Evolutionary conservation across 2,797 vertebrate genomes (phyloP), one percentile per base, ranked within the genome.

Genomic region (Myotis vivesi): DNA sequence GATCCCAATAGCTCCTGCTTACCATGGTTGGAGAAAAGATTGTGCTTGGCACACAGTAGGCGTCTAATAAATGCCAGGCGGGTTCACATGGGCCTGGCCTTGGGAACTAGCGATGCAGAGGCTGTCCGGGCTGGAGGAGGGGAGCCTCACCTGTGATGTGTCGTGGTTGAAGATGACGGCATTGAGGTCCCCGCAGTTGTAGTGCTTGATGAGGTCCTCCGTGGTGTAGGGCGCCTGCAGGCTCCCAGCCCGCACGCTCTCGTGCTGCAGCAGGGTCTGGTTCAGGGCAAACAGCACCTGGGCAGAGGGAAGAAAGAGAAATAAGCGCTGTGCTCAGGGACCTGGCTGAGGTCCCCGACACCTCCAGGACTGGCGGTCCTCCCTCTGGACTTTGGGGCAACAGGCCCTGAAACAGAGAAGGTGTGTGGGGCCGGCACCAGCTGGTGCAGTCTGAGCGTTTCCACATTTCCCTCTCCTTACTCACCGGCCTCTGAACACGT

Each of bases 201-300:
- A 99, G 96, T 99, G 98, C 71, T 99, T 99, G 98, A 99, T 98
- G 96, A 99, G 98, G 97, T 99, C 98, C 96, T 99, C 98, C 0
- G 98, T 99, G 93, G 98, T 99, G 16, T 99, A 99, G 0, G 98
- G 98, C 0, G 98, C 98, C 96, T 98, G 98, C 94, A 98, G 95
- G 69, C 98, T 99, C 33, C 98, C 98, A 0, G 98, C 98, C 89
- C 98, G 97, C 51, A 99, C 98, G 15, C 98, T 98, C 96, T 99
- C 98, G 0, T 99, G 98, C 25, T 99, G 98, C 88, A 98, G 97
- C 89, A 99, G 96, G 1, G 98, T 99, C 96, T 99, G 98, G 95
- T 99, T 99, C 64, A 99, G 98, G 77, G 98, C 98, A 95, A 99
- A 99, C 95, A 99, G 97, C 95, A 99, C 98, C 98, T 99, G 97